These are phyloP conservation scores for Corynorhinus townsendii DNA, from an alignment of 2,113 vertebrate species.

Conservation along the genomic window DNA sequence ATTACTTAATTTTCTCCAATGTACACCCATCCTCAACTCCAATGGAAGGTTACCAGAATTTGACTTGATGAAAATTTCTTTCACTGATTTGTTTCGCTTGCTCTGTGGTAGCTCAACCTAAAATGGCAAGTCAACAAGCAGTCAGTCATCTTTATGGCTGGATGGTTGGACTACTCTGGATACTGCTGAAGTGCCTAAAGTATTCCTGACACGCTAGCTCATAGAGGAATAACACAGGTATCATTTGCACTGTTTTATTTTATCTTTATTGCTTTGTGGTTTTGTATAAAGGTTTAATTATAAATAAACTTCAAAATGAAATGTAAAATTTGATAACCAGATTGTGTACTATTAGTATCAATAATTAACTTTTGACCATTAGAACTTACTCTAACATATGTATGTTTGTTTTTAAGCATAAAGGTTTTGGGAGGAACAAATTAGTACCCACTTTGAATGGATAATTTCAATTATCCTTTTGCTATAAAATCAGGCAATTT, in stretches of 20 bases:
- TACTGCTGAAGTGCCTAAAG: not conserved
- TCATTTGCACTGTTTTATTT: not conserved
- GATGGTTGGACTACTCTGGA: not conserved
- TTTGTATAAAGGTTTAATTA: not conserved
- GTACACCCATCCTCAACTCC: not conserved
- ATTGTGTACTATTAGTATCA: slow-evolving; percentile 1
- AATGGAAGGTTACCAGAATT: not conserved
- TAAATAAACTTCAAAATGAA: not conserved
- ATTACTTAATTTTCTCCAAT: slow-evolving; percentile 3
- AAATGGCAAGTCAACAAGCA: not conserved
- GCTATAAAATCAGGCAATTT: not conserved
- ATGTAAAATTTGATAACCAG: slow-evolving; percentile 9
- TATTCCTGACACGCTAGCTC: not conserved
- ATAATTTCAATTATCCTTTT: not conserved
- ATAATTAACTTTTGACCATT: slow-evolving; percentile 20
- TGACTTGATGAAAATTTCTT: not conserved
- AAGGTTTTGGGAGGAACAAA: not conserved
- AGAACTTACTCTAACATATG: not conserved
- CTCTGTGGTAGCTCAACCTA: not conserved
- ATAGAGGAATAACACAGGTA: not conserved
- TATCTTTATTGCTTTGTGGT: not conserved
- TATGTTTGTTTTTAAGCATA: not conserved
- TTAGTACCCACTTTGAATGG: not conserved
- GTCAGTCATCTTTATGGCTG: not conserved
- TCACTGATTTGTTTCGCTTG: not conserved